Conservation (phyloP, 2,888 invertebrate genomes). For the Leptothorax acervorum region DNA sequence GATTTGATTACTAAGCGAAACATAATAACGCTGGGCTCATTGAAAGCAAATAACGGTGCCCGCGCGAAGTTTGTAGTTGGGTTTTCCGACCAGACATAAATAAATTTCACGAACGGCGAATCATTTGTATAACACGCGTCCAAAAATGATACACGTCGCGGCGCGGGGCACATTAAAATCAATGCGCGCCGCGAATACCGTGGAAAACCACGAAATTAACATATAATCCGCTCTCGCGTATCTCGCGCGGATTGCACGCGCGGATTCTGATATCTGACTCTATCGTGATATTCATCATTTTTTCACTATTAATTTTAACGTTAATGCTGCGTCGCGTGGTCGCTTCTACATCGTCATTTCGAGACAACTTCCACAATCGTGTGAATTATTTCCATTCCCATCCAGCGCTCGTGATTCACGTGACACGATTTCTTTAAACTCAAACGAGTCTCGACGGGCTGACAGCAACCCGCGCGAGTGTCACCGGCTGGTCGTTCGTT, state of each 20-base stretch:
- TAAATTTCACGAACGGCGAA: conserved; percentile 53
- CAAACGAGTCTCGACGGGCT: conserved; percentile 50
- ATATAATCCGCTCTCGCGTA: conserved; percentile 28
- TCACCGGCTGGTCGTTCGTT: conserved; percentile 58
- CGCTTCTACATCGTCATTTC: conserved; percentile 8
- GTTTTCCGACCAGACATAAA: conserved; percentile 48
- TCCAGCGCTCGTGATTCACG: conserved; percentile 62
- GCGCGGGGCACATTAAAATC: conserved; percentile 46
- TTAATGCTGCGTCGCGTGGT: background rate
- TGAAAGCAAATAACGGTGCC: conserved; percentile 53
- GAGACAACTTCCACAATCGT: conserved; percentile 26
- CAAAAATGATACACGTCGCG: conserved; percentile 44
- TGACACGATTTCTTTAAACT: conserved; percentile 65
- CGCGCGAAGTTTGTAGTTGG: conserved; percentile 48
- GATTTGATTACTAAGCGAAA: conserved; percentile 60
- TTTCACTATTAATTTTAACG: background rate
- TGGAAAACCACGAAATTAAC: conserved; percentile 47
- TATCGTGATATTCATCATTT: background rate
- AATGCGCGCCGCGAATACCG: conserved; percentile 36
- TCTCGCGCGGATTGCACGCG: background rate
- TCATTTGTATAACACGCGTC: conserved; percentile 48
- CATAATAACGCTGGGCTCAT: conserved; percentile 61
- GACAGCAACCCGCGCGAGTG: conserved; percentile 60
- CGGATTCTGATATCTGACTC: background rate
- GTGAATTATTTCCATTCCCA: conserved; percentile 47